These are phyloP conservation scores for Echinarachnius parma DNA, from an alignment of 53 echinoderm and acorn worm genomes.

Conservation along the genomic window DNA sequence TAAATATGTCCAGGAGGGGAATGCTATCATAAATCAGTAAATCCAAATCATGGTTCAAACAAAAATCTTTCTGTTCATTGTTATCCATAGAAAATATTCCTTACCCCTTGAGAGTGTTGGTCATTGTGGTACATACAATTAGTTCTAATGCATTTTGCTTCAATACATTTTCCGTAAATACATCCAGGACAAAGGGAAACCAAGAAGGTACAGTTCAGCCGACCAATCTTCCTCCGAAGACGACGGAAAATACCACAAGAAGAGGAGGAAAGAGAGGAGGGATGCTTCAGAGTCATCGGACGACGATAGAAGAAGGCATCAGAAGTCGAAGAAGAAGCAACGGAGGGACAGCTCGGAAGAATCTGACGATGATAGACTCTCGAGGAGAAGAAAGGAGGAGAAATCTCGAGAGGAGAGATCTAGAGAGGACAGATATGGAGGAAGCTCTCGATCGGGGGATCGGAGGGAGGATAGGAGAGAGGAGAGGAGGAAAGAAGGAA, in stretches of 20 bases:
- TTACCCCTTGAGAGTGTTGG: not conserved
- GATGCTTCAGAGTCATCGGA: not conserved
- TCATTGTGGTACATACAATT: too few relatives aligned
- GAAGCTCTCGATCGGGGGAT: not conserved
- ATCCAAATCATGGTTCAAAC: too few relatives aligned
- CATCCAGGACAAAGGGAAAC: not conserved
- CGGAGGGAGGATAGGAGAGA: slow-evolving; percentile 1
- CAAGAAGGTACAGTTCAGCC: slow-evolving; percentile 6
- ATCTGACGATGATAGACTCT: slow-evolving; percentile 23
- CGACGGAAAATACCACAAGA: slow-evolving; percentile 2
- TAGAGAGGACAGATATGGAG: not conserved
- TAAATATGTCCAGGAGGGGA: too few relatives aligned
- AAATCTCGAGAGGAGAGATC: not conserved
- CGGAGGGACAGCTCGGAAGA: not conserved
- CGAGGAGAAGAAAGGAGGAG: slow-evolving; percentile 11
- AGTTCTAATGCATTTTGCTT: too few relatives aligned
- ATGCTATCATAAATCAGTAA: too few relatives aligned
- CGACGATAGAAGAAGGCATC: slow-evolving; percentile 12
- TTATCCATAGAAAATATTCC: too few relatives aligned
- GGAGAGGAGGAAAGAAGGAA: not conserved
- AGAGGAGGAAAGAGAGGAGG: slow-evolving; percentile 7
- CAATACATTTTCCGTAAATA: too few relatives aligned
- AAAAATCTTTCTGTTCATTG: too few relatives aligned
- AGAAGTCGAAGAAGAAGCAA: not conserved
- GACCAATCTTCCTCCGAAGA: not conserved